phyloP scores from a whole-genome alignment of 53 echinoderm and acorn worm genomes.

The Paelopatides confundens region DNA sequence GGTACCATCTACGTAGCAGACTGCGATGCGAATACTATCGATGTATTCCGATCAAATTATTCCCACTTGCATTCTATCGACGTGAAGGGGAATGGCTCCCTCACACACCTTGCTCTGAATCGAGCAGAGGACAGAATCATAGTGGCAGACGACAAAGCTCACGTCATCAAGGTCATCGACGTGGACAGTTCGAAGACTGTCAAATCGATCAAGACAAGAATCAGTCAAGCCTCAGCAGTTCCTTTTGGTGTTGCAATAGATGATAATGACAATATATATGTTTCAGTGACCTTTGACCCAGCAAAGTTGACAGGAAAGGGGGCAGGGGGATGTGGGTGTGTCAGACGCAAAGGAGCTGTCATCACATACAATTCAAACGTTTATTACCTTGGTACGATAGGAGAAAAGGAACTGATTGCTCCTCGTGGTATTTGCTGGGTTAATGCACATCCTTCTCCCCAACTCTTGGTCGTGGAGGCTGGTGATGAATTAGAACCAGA shows the following conservation, averaged over 20 bases:
- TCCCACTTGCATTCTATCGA: not conserved
- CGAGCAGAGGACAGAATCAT: not conserved
- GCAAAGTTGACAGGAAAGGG: not conserved
- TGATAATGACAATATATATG: not conserved
- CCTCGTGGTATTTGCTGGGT: slow-evolving; percentile 6
- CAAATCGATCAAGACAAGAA: slow-evolving; percentile 21
- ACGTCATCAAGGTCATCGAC: slow-evolving; percentile 4
- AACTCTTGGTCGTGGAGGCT: not conserved
- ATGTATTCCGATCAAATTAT: not conserved
- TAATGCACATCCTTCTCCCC: not conserved
- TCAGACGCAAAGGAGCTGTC: not conserved
- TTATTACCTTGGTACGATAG: slow-evolving; percentile 28
- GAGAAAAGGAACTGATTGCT: not conserved
- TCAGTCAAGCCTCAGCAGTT: not conserved
- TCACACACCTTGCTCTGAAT: not conserved
- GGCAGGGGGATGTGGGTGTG: not conserved
- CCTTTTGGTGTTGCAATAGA: slow-evolving; percentile 1
- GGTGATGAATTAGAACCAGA: not conserved
- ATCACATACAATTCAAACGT: slow-evolving; percentile 5
- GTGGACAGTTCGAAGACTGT: not conserved
- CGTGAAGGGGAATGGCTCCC: not conserved
- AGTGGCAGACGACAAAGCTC: not conserved
- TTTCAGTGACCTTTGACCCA: slow-evolving; percentile 26
- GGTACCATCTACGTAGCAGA: slow-evolving; percentile 30
- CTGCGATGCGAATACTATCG: not conserved